These are phyloP conservation scores for Trissolcus japonicus DNA, from an alignment of 2,888 invertebrate genomes.

Conservation along the genomic window DNA sequence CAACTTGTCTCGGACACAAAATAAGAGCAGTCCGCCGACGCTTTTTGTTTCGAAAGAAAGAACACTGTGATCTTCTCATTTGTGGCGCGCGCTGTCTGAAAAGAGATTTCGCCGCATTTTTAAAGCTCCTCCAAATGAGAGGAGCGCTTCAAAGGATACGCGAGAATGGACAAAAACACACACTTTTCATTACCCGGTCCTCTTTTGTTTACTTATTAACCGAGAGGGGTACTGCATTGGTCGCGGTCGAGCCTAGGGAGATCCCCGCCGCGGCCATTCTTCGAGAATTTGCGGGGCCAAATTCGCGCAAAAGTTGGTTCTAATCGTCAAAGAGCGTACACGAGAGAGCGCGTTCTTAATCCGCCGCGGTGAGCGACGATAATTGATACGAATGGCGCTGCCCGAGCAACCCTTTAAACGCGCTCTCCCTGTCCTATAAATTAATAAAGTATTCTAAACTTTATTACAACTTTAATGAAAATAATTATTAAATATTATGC, in stretches of 20 bases:
- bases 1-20: slow-evolving; percentile 57
- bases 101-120: slow-evolving; percentile 50
- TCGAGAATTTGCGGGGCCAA: not conserved
- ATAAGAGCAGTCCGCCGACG: slow-evolving; percentile 43
- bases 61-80: slow-evolving; percentile 54
- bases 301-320: slow-evolving; percentile 31
- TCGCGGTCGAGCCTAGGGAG: not conserved
- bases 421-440: slow-evolving; percentile 73
- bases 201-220: slow-evolving; percentile 46
- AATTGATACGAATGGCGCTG: slow-evolving; percentile 72
- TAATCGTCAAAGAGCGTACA: slow-evolving; percentile 47
- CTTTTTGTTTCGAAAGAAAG: slow-evolving; percentile 55
- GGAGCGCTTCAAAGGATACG: slow-evolving; percentile 50
- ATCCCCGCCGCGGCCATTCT: not conserved
- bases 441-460: slow-evolving; percentile 76
- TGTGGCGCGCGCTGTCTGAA: slow-evolving; percentile 49
- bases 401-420: slow-evolving; percentile 69
- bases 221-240: slow-evolving; percentile 19
- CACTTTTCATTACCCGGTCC: slow-evolving; percentile 38
- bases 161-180: slow-evolving; percentile 44
- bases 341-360: slow-evolving; percentile 62
- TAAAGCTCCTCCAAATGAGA: slow-evolving; percentile 45
- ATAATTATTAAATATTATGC: slow-evolving; percentile 77
- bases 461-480: slow-evolving; percentile 76
- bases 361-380: slow-evolving; percentile 66